Evolutionary conservation across 1,140 invertebrate genomes (phyloP).

Genomic region (Zaprionus kolodkinae): DNA sequence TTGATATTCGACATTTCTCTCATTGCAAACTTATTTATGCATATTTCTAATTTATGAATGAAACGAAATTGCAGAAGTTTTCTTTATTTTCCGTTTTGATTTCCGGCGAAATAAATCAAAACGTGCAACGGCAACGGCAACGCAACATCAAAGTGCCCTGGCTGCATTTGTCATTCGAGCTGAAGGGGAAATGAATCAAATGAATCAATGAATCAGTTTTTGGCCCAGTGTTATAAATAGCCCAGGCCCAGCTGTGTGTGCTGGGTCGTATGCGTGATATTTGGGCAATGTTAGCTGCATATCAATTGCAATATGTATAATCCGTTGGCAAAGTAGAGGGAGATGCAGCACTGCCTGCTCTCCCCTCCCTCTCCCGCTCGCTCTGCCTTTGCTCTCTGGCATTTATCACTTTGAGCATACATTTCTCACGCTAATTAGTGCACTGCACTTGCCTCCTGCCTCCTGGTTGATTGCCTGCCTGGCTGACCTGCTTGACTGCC

Average conservation of each 20-base stretch:
- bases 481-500: background rate
- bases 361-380: background rate
- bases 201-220: constrained; percentile 43
- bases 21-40: background rate
- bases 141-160: constrained; percentile 62
- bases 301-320: constrained; percentile 61
- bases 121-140: constrained; percentile 55
- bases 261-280: constrained; percentile 66
- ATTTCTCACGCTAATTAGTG: constrained; percentile 79
- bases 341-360: background rate
- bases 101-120: constrained; percentile 71
- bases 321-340: constrained; percentile 18
- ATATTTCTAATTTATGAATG: constrained; percentile 61
- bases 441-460: constrained; percentile 21
- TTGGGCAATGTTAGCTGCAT: constrained; percentile 4
- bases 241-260: background rate
- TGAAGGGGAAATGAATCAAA: constrained; percentile 60
- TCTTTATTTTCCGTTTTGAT: constrained; percentile 43
- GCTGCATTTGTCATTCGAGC: constrained; percentile 52
- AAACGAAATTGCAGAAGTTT: constrained; percentile 47
- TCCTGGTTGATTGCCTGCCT: background rate
- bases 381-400: background rate
- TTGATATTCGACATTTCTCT: too few relatives aligned
- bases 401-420: constrained; percentile 40
- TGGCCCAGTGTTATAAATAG: constrained; percentile 3